Conservation (phyloP, 1,140 invertebrate species). For the Ceratosolen fusciceps region DNA sequence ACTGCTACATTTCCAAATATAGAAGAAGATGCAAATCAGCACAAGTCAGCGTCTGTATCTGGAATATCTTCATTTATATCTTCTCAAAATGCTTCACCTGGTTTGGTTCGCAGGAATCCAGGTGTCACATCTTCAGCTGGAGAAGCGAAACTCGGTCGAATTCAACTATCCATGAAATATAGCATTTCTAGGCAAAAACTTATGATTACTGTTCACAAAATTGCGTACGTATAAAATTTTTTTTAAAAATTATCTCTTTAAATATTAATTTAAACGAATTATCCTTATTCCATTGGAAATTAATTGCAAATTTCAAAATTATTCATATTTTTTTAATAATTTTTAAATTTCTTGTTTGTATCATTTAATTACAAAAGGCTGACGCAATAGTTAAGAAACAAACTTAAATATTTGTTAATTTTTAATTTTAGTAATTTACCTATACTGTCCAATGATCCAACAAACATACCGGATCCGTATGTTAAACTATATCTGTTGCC, state of each 20-base stretch:
- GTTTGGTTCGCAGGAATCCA: slow-evolving; percentile 63
- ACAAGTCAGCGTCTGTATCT: slow-evolving; percentile 53
- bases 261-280: no score
- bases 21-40: slow-evolving; percentile 60
- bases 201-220: slow-evolving; percentile 88
- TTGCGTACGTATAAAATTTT: slow-evolving; percentile 80
- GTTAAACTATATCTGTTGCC: slow-evolving; percentile 94
- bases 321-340: not conserved
- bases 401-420: not conserved
- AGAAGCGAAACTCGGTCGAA: slow-evolving; percentile 81
- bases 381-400: no score
- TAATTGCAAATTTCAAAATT: no score
- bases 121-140: slow-evolving; percentile 76
- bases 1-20: slow-evolving; percentile 49
- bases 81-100: slow-evolving; percentile 49
- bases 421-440: slow-evolving; percentile 82
- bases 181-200: slow-evolving; percentile 86
- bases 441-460: slow-evolving; percentile 81
- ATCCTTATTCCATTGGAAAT: no score
- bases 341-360: not conserved
- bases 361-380: not conserved
- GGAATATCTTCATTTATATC: slow-evolving; percentile 31
- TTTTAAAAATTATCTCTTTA: no score
- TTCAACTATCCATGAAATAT: slow-evolving; percentile 89
- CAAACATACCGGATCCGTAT: slow-evolving; percentile 94